Evolutionary conservation across 2,888 invertebrate genomes (phyloP), one percentile per base, ranked within the genome.

Genomic region (Rotaria macrura): DNA sequence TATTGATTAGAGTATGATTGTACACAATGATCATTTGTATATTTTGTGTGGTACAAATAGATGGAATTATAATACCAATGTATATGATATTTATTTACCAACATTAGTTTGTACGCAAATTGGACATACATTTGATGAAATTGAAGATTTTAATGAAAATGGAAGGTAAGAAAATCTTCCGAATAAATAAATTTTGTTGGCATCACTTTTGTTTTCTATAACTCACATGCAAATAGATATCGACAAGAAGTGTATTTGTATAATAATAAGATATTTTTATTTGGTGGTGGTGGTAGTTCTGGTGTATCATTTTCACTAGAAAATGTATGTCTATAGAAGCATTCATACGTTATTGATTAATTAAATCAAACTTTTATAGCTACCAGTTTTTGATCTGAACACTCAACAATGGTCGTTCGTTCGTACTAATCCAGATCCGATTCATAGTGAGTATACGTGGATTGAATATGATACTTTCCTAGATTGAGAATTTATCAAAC

Each of bases 1-100:
- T 47, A 2, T 20, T 20, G 0, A 20, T 52, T 20, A 52, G 85
- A 86, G 86, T 85, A 54, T 86, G 52, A 14, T 86, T 55, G 40
- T 55, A 40, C 65, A 79, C 9, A 83, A 79, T 40, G 57, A 86
- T 57, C 49, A 57, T 86, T 55, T 86, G 34, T 86, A 86, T 55
- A 85, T 86, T 43, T 83, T 86, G 34, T 86, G 54, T 83, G 86
- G 86, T n/a, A 86, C 86, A 23, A 86, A 86, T 54, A 43, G 84
- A 47, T 43, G 38, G 29, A 20, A 17, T 72, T 86, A 86, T 84
- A 84, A 84, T 38, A 79, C 86, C 34, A 74, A 86, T 83, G 86
- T 86, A 34, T 86, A 84, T 38, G 52, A 84, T 57, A 47, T 86
- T 29, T 34, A 84, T 55, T 34, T 86, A 17, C 74, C 79, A 52